A percentile compares a stretch with the other conserved stretches of the same genome.
phyloP scores from a whole-genome alignment of 2,888 invertebrate genomes.

The Liodrosophila aerea region DNA sequence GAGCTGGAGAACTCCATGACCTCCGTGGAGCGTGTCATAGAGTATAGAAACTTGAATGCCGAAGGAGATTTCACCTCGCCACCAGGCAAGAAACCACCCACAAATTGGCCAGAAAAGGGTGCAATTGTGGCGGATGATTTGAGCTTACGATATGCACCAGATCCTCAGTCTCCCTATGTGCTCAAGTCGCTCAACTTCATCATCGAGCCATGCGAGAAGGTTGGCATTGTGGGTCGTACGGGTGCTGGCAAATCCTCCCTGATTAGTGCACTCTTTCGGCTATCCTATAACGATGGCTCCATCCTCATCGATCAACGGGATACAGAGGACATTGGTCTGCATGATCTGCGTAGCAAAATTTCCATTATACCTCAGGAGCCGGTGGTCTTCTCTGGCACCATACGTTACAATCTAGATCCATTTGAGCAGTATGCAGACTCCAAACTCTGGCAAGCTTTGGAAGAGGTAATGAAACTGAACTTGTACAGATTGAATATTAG shows the following conservation, averaged over 20 bases:
- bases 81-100: slow-evolving; percentile 85
- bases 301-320: slow-evolving; percentile 91
- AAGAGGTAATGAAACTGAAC: slow-evolving; percentile 85
- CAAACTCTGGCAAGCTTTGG: slow-evolving; percentile 92
- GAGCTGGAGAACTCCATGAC: slow-evolving; percentile 95
- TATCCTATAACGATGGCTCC: slow-evolving; percentile 90
- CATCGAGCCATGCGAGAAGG: slow-evolving; percentile 86
- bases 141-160: slow-evolving; percentile 87
- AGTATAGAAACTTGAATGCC: slow-evolving; percentile 84
- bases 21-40: slow-evolving; percentile 91
- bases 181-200: slow-evolving; percentile 87
- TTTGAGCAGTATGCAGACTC: slow-evolving; percentile 91
- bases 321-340: slow-evolving; percentile 87
- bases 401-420: slow-evolving; percentile 95
- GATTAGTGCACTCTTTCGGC: slow-evolving; percentile 89
- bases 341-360: slow-evolving; percentile 88
- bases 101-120: slow-evolving; percentile 89
- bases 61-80: slow-evolving; percentile 86
- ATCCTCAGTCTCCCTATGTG: slow-evolving; percentile 86
- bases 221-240: slow-evolving; percentile 88
- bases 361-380: slow-evolving; percentile 94
- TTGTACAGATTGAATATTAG: not conserved
- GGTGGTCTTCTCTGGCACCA: slow-evolving; percentile 92
- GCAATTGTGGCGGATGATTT: slow-evolving; percentile 87
- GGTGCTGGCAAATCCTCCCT: slow-evolving; percentile 89